Conservation (phyloP, 2,888 invertebrate species). For the Cryptocheilus praepositus region DNA sequence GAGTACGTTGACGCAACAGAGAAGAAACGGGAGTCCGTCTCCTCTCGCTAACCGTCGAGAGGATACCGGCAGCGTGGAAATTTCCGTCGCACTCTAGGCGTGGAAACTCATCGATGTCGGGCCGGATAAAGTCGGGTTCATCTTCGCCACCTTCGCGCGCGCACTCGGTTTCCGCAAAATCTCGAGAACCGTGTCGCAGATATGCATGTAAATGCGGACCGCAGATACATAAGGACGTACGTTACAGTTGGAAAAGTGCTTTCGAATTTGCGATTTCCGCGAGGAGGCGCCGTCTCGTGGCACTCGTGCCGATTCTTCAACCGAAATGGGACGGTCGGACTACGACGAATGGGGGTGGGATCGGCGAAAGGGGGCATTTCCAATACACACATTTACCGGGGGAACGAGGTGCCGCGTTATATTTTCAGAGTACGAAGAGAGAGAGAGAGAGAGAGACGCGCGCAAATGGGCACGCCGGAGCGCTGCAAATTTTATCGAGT, state of each 20-base stretch:
- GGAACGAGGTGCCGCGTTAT: constrained; percentile 33
- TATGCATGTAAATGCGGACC: constrained; percentile 27
- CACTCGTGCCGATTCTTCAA: constrained; percentile 43
- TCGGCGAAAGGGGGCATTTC: constrained; percentile 37
- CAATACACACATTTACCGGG: constrained; percentile 47
- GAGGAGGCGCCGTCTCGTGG: constrained; percentile 26
- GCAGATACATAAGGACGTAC: constrained; percentile 25
- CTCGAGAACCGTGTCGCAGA: constrained; percentile 1
- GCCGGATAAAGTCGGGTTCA: constrained; percentile 34
- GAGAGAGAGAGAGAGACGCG: constrained; percentile 5
- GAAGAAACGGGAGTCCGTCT: neutral
- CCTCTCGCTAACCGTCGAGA: constrained; percentile 10
- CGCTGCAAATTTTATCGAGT: constrained; percentile 65
- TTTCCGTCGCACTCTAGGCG: constrained; percentile 30
- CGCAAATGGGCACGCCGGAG: constrained; percentile 46
- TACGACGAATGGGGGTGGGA: constrained; percentile 23
- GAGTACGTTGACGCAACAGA: constrained; percentile 6
- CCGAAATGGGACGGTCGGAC: constrained; percentile 43
- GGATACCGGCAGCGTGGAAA: constrained; percentile 23
- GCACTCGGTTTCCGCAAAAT: neutral
- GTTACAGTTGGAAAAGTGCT: constrained; percentile 41
- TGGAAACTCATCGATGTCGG: constrained; percentile 33
- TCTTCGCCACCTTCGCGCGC: constrained; percentile 19
- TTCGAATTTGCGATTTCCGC: constrained; percentile 59
- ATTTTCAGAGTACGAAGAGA: constrained; percentile 39